Conservation (phyloP, 2,888 invertebrate species). For the Cacoxenus indagator region DNA sequence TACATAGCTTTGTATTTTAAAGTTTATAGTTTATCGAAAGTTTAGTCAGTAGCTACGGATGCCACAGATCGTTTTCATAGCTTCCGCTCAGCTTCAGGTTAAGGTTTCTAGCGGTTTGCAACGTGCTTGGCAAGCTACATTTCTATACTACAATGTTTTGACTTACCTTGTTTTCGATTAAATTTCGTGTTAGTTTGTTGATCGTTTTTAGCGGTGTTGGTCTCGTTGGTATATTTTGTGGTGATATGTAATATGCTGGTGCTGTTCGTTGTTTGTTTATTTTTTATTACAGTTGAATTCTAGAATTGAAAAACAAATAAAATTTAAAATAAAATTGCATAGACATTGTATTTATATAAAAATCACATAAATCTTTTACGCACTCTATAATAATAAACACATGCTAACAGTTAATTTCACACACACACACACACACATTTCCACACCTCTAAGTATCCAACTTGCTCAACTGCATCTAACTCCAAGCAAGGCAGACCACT, state of each 20-base stretch:
- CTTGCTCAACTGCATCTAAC: too few relatives aligned
- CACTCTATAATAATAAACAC: not conserved
- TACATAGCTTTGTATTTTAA: too few relatives aligned
- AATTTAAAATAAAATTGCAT: not conserved
- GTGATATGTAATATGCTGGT: slow-evolving; percentile 2
- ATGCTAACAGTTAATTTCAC: too few relatives aligned
- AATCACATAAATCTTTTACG: slow-evolving; percentile 17
- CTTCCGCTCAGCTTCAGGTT: too few relatives aligned
- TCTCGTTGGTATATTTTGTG: slow-evolving; percentile 1
- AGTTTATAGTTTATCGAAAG: too few relatives aligned
- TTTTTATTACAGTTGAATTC: not conserved
- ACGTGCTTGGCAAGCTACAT: not conserved
- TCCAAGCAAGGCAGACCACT: slow-evolving; percentile 30
- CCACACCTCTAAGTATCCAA: too few relatives aligned
- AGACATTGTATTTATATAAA: too few relatives aligned
- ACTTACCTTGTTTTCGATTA: slow-evolving; percentile 28
- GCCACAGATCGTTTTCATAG: too few relatives aligned
- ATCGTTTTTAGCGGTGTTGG: not conserved
- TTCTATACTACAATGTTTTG: not conserved
- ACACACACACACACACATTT: not conserved
- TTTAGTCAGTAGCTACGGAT: too few relatives aligned
- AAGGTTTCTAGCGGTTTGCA: too few relatives aligned
- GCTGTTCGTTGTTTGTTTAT: slow-evolving; percentile 8
- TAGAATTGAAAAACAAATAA: too few relatives aligned
- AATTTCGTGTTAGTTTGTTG: not conserved